Percentiles rank a stretch among this genome's conserved stretches.
Conservation (phyloP, 2,888 invertebrate genomes). For the Abscondita cerata region DNA sequence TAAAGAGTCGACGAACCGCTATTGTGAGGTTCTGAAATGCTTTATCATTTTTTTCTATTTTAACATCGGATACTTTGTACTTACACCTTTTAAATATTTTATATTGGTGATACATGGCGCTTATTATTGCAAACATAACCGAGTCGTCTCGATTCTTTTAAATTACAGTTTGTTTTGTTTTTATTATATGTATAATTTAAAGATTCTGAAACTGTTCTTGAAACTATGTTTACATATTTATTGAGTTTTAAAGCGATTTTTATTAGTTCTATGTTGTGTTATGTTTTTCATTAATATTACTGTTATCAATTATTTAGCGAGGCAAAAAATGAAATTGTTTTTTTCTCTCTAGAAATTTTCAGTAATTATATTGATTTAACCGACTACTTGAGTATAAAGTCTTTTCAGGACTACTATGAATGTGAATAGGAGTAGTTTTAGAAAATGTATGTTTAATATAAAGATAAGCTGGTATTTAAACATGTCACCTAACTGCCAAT, state of each 20-base stretch:
- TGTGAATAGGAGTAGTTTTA: conserved; percentile 52
- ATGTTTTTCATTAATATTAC: conserved; percentile 24
- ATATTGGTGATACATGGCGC: too few species aligned
- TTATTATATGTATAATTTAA: too few species aligned
- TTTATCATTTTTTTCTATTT: neutral
- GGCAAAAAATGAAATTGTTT: conserved; percentile 1
- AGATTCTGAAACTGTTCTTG: neutral
- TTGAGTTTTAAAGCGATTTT: conserved; percentile 44
- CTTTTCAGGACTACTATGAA: conserved; percentile 48
- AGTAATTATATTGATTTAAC: neutral
- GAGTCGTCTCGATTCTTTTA: too few species aligned
- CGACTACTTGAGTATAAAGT: conserved; percentile 21
- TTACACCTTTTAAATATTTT: neutral
- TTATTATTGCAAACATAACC: too few species aligned
- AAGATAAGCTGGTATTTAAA: conserved; percentile 42
- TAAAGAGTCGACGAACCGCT: neutral
- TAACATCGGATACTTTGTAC: neutral
- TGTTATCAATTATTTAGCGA: conserved; percentile 12
- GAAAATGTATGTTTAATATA: conserved; percentile 51
- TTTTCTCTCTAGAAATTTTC: neutral
- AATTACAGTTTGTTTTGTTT: conserved; percentile 48
- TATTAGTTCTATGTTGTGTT: conserved; percentile 18
- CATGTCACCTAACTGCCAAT: conserved; percentile 56
- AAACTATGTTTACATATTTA: conserved; percentile 45
- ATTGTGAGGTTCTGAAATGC: neutral